Conservation (phyloP, 2,797 vertebrate species). For the Sebastes cheni region DNA sequence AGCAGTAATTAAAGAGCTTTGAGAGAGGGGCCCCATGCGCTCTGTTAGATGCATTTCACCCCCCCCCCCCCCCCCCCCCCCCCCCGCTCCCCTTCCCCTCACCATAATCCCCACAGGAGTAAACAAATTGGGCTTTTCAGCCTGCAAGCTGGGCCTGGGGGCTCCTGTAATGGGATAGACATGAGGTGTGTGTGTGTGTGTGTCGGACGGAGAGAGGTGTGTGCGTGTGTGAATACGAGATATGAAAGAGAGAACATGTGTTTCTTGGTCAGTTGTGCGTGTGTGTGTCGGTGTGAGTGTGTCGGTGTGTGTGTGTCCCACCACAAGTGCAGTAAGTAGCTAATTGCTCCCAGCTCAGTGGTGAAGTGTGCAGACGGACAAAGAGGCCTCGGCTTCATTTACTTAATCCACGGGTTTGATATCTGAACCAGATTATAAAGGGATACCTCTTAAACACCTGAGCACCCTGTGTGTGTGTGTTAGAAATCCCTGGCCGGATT, state of each 20-base stretch:
- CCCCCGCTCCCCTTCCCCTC: slow-evolving; percentile 11
- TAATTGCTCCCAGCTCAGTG: slow-evolving; percentile 68
- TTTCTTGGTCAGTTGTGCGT: slow-evolving; percentile 26
- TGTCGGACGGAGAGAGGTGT: neutral
- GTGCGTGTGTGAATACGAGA: slow-evolving; percentile 21
- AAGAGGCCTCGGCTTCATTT: slow-evolving; percentile 56
- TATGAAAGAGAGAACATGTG: slow-evolving; percentile 57
- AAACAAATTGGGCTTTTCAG: slow-evolving; percentile 84
- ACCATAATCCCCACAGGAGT: slow-evolving; percentile 79
- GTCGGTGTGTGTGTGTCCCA: slow-evolving; percentile 12
- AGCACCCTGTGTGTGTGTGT: slow-evolving; percentile 9
- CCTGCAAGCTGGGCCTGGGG: slow-evolving; percentile 70
- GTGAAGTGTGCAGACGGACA: slow-evolving; percentile 54
- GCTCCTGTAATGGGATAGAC: slow-evolving; percentile 74
- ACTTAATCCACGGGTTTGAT: slow-evolving; percentile 59
- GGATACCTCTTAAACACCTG: slow-evolving; percentile 56
- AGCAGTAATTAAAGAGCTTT: slow-evolving; percentile 80
- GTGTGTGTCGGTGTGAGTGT: slow-evolving; percentile 7
- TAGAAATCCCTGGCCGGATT: neutral
- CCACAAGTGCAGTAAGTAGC: slow-evolving; percentile 58
- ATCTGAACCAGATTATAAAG: slow-evolving; percentile 42
- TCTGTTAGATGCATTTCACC: slow-evolving; percentile 80
- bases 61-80: neutral
- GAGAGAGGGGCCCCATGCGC: slow-evolving; percentile 64
- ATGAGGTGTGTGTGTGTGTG: slow-evolving; percentile 43